Evolutionary conservation across 2,113 vertebrate species (phyloP).

Genomic region (Arizona elegans): DNA sequence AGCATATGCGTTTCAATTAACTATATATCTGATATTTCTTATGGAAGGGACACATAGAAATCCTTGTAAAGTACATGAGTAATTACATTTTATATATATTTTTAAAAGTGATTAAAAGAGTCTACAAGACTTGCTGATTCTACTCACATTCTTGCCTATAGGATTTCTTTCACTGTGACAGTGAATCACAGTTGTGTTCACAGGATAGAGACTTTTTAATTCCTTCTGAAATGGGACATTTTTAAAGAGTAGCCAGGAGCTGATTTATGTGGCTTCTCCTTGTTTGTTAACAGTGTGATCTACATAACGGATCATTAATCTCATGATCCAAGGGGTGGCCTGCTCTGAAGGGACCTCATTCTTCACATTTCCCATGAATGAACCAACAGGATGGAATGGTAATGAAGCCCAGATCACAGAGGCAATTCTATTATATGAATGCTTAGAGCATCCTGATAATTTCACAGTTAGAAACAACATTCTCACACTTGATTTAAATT

Average conservation of each 20-base stretch:
- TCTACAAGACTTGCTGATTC: not conserved
- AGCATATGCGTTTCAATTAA: no score
- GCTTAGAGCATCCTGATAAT: not conserved
- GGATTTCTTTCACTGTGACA: not conserved
- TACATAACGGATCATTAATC: constrained; percentile 31
- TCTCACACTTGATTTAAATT: not conserved
- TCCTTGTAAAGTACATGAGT: not conserved
- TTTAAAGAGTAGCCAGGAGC: not conserved
- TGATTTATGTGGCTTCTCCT: constrained; percentile 23
- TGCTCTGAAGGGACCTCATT: constrained; percentile 6
- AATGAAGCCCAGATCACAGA: constrained; percentile 21
- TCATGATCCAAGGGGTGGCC: constrained; percentile 5
- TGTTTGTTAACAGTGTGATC: constrained; percentile 21
- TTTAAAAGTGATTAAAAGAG: not conserved
- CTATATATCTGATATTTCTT: not conserved
- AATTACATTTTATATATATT: not conserved
- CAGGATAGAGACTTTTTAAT: constrained; percentile 18
- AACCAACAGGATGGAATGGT: constrained; percentile 16
- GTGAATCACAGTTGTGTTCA: not conserved
- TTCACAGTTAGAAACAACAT: not conserved
- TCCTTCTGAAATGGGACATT: not conserved
- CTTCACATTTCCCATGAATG: constrained; percentile 16
- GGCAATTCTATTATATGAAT: not conserved
- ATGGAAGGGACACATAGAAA: not conserved
- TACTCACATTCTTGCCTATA: not conserved